Percentiles rank a stretch among this genome's conserved stretches.
These are phyloP conservation scores for Diprion similis DNA, from an alignment of 1,140 invertebrate genomes.

Conservation along the genomic window DNA sequence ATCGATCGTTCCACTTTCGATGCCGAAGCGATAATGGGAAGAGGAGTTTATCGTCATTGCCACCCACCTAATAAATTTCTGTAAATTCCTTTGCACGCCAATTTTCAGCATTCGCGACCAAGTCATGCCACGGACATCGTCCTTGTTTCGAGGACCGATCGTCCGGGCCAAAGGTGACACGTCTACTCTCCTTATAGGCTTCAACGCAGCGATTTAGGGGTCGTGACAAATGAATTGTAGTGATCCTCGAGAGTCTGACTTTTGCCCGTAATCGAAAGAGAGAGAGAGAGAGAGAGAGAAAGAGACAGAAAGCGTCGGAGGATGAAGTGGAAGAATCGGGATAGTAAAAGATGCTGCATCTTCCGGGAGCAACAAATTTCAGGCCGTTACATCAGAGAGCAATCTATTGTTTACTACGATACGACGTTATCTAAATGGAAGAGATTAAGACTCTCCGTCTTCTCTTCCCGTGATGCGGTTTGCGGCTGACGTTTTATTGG, in stretches of 20 bases:
- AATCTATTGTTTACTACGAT: not conserved
- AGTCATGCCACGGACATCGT: too few relatives aligned
- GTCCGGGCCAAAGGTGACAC: too few relatives aligned
- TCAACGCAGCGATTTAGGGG: too few relatives aligned
- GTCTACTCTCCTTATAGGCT: too few relatives aligned
- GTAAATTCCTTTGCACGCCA: not conserved
- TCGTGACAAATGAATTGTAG: not conserved
- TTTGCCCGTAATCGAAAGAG: not conserved
- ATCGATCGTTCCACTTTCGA: not conserved
- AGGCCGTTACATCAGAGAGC: not conserved
- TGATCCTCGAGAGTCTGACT: not conserved
- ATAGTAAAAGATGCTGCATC: not conserved
- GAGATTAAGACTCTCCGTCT: not conserved
- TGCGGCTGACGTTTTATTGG: constrained; percentile 4
- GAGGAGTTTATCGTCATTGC: too few relatives aligned
- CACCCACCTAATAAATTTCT: not conserved
- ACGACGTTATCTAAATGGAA: not conserved
- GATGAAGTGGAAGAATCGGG: not conserved
- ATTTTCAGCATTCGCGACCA: too few relatives aligned
- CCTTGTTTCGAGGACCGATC: too few relatives aligned
- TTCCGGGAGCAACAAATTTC: not conserved
- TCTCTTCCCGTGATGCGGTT: not conserved
- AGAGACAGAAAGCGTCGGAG: not conserved
- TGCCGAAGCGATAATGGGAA: not conserved
- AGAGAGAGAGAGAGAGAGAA: not conserved